These are phyloP conservation scores for Drosophila mettleri DNA, from an alignment of 2,888 invertebrate genomes.

Conservation along the genomic window DNA sequence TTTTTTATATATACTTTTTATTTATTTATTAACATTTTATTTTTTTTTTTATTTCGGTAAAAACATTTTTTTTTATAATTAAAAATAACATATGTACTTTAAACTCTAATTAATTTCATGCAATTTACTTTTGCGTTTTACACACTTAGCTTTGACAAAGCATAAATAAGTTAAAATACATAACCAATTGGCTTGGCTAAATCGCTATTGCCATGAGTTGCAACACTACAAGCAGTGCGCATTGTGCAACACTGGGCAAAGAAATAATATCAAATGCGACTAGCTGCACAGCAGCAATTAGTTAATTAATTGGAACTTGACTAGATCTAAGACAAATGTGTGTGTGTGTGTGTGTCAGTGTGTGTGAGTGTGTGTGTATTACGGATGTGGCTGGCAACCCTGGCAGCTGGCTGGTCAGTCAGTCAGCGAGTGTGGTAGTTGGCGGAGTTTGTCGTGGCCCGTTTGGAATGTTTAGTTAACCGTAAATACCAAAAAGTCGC, in stretches of 20 bases:
- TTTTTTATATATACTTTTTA: no score
- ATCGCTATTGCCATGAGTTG: constrained; percentile 14
- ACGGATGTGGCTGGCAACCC: constrained; percentile 6
- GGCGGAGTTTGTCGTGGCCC: constrained; percentile 56
- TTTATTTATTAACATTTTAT: no score
- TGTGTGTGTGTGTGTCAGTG: not conserved
- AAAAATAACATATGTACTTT: not conserved
- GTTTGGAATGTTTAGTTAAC: constrained; percentile 76
- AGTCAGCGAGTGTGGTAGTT: constrained; percentile 25
- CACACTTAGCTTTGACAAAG: not conserved
- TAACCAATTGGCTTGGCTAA: constrained; percentile 3
- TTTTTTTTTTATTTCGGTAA: no score
- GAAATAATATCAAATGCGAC: not conserved
- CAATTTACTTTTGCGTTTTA: not conserved
- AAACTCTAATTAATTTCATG: not conserved
- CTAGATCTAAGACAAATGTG: not conserved
- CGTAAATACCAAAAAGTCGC: constrained; percentile 73
- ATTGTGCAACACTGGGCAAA: constrained; percentile 27
- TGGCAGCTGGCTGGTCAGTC: constrained; percentile 32
- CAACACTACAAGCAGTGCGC: constrained; percentile 15
- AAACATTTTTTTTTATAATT: no score
- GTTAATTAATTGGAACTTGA: constrained; percentile 6
- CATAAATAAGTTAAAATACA: constrained; percentile 3
- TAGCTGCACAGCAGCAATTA: not conserved
- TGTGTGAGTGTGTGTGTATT: not conserved